These are phyloP conservation scores for Zaprionus inermis DNA, from an alignment of 1,140 invertebrate genomes.

Conservation along the genomic window DNA sequence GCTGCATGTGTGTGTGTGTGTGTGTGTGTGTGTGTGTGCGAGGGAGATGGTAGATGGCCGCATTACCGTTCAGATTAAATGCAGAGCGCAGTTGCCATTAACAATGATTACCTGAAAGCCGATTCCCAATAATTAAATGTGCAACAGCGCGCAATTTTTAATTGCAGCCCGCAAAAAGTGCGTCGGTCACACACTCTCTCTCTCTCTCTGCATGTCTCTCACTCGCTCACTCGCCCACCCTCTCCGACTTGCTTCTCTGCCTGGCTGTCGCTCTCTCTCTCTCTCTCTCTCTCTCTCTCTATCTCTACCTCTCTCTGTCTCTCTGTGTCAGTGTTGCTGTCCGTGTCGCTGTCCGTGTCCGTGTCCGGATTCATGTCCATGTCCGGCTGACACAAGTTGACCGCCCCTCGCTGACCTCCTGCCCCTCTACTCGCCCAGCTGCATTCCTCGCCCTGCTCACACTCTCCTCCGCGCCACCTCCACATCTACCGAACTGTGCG, in stretches of 20 bases:
- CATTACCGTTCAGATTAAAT: constrained; percentile 73
- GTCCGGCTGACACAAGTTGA: constrained; percentile 14
- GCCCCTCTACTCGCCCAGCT: not conserved
- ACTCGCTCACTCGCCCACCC: constrained; percentile 10
- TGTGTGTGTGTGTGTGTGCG: not conserved
- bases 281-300: constrained; percentile 8
- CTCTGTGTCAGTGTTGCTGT: constrained; percentile 10
- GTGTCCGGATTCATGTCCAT: constrained; percentile 28
- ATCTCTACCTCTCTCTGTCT: constrained; percentile 10
- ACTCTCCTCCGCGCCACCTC: too few species aligned
- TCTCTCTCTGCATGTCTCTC: not conserved
- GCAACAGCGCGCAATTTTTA: constrained; percentile 82
- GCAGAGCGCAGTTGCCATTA: constrained; percentile 79
- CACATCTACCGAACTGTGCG: constrained; percentile 30
- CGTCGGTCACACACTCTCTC: constrained; percentile 15
- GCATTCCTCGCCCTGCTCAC: not conserved
- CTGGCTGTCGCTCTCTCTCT: constrained; percentile 26
- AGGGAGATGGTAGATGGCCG: not conserved
- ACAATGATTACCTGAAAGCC: constrained; percentile 82
- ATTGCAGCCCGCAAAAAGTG: constrained; percentile 75
- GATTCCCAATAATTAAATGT: constrained; percentile 83
- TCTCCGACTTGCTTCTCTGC: too few species aligned
- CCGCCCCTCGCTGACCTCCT: not conserved
- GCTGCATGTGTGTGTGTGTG: not conserved
- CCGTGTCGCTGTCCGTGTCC: constrained; percentile 10